Evolutionary conservation across 1,140 invertebrate species (phyloP).

Genomic region (Aphelinus certus): DNA sequence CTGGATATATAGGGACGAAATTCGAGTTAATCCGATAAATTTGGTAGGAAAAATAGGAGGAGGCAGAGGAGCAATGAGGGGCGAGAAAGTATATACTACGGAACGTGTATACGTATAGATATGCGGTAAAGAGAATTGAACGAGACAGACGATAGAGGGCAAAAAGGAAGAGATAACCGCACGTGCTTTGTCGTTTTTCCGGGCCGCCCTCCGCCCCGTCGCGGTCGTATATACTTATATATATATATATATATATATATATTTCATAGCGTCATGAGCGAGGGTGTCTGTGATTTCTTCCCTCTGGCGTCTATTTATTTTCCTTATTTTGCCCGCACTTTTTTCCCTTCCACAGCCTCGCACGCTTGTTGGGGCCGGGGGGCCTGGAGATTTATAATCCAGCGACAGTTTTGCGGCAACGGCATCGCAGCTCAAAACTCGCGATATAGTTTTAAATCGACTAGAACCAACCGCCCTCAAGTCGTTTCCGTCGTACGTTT

Average conservation of each 20-base stretch:
- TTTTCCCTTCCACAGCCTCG: constrained; percentile 4
- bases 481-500: too few species aligned
- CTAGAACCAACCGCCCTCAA: too few species aligned
- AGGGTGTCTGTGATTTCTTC: constrained; percentile 38
- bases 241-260: constrained; percentile 33
- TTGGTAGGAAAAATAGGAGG: neutral
- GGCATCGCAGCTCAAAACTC: too few species aligned
- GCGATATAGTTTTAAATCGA: too few species aligned
- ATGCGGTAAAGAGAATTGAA: constrained; percentile 5
- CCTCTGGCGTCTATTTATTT: constrained; percentile 34
- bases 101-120: too few species aligned
- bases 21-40: neutral
- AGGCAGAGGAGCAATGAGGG: neutral
- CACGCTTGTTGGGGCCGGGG: neutral
- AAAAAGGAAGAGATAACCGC: constrained; percentile 24
- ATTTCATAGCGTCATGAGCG: constrained; percentile 33
- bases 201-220: neutral
- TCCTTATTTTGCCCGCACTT: constrained; percentile 31
- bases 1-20: too few species aligned
- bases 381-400: constrained; percentile 15
- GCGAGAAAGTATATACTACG: too few species aligned
- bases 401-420: constrained; percentile 21
- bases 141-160: constrained; percentile 13
- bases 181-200: constrained; percentile 36
- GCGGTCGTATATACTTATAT: neutral